phyloP scores from a whole-genome alignment of 2,113 vertebrate genomes.

The Equus quagga region DNA sequence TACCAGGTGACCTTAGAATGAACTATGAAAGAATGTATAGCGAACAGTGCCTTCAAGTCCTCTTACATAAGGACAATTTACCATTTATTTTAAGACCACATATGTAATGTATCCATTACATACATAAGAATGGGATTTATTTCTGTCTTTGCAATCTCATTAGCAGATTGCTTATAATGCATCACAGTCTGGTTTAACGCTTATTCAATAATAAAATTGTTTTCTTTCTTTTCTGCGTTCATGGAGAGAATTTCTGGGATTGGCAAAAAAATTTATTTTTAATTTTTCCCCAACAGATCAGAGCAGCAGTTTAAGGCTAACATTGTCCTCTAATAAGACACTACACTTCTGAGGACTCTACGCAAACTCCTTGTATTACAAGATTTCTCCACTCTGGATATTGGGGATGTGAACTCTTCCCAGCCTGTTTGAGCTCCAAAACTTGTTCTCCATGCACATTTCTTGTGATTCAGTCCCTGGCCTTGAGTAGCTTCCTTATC shows the following conservation, averaged over 20 bases:
- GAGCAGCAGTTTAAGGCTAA: slow-evolving; percentile 20
- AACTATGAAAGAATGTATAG: slow-evolving; percentile 70
- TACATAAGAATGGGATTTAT: slow-evolving; percentile 34
- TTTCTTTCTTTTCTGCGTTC: slow-evolving; percentile 48
- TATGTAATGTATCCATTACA: background rate
- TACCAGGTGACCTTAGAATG: slow-evolving; percentile 68
- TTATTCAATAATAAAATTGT: slow-evolving; percentile 45
- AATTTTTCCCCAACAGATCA: slow-evolving; percentile 5
- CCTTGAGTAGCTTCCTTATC: slow-evolving; percentile 8
- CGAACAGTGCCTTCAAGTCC: slow-evolving; percentile 39
- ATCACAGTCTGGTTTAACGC: background rate
- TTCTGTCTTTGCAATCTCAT: slow-evolving; percentile 59
- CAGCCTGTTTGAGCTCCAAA: background rate
- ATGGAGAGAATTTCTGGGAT: background rate
- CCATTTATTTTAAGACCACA: slow-evolving; percentile 33
- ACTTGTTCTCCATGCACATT: background rate
- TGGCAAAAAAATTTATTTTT: slow-evolving; percentile 49
- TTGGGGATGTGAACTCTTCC: background rate
- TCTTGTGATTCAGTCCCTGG: background rate
- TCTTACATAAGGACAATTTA: slow-evolving; percentile 26
- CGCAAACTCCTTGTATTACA: background rate
- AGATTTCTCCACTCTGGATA: background rate
- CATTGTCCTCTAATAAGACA: background rate
- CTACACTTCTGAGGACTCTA: background rate
- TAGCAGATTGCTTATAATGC: slow-evolving; percentile 45